A percentile compares a stretch with the other conserved stretches of the same genome.
phyloP scores from a whole-genome alignment of 2,888 invertebrate species.

The Stratiomys singularior region DNA sequence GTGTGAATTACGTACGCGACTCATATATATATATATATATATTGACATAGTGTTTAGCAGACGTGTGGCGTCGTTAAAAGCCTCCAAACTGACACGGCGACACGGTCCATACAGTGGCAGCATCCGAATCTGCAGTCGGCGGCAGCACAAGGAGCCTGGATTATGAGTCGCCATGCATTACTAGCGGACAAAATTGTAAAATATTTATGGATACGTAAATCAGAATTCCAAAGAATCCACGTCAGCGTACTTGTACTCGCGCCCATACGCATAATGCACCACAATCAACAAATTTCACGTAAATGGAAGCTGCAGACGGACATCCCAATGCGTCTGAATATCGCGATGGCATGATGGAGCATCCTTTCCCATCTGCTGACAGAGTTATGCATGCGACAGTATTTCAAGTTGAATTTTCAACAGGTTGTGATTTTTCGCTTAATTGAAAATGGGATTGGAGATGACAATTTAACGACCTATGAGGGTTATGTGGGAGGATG shows the following conservation, averaged over 20 bases:
- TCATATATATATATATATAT: neutral
- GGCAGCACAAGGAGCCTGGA: neutral
- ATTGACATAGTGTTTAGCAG: constrained; percentile 51
- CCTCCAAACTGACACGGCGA: constrained; percentile 36
- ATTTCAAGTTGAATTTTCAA: constrained; percentile 34
- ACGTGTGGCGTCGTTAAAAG: constrained; percentile 51
- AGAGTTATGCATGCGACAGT: constrained; percentile 33
- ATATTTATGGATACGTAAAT: constrained; percentile 49
- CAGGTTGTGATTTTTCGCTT: constrained; percentile 46
- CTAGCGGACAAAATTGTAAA: constrained; percentile 21
- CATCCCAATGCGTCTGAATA: constrained; percentile 39
- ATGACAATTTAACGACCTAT: constrained; percentile 49
- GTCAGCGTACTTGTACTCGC: constrained; percentile 2
- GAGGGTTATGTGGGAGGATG: neutral
- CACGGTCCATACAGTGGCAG: neutral
- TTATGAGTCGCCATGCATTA: neutral
- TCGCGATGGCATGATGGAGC: constrained; percentile 22
- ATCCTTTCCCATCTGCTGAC: constrained; percentile 24
- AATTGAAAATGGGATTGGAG: constrained; percentile 48
- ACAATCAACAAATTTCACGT: constrained; percentile 48
- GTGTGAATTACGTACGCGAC: constrained; percentile 38
- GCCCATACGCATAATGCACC: constrained; percentile 34
- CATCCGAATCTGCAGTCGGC: neutral
- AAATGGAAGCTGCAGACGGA: constrained; percentile 51
- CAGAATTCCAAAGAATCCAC: constrained; percentile 23